phyloP scores from a whole-genome alignment of 2,888 invertebrate genomes.

The Calameuta filiformis region DNA sequence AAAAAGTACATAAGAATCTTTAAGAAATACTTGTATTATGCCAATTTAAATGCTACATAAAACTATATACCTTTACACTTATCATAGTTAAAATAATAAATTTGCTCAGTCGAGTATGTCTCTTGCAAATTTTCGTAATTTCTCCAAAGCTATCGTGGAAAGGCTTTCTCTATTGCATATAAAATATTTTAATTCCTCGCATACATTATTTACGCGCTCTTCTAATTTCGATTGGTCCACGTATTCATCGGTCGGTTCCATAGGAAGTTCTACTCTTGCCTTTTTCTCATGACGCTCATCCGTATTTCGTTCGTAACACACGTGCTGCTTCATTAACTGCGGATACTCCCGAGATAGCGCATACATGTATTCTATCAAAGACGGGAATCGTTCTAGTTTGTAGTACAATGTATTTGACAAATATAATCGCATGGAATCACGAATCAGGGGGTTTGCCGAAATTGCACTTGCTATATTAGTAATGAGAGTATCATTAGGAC shows the following conservation, averaged over 20 bases:
- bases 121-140: slow-evolving; percentile 25
- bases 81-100: not conserved
- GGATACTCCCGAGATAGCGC: not conserved
- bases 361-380: not conserved
- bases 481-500: slow-evolving; percentile 46
- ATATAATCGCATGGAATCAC: slow-evolving; percentile 45
- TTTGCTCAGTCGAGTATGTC: not conserved
- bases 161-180: slow-evolving; percentile 30
- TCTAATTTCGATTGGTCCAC: not conserved
- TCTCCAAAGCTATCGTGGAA: slow-evolving; percentile 26
- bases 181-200: slow-evolving; percentile 43
- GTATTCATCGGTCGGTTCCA: not conserved
- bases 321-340: slow-evolving; percentile 26
- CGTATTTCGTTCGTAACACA: slow-evolving; percentile 26
- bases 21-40: not conserved
- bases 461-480: slow-evolving; percentile 40
- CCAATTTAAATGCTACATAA: not conserved
- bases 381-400: slow-evolving; percentile 29
- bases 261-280: not conserved
- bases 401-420: slow-evolving; percentile 37
- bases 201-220: slow-evolving; percentile 33
- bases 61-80: not conserved
- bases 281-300: not conserved
- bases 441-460: slow-evolving; percentile 35
- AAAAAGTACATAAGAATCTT: not conserved